These are phyloP conservation scores for Oncorhynchus gorbuscha DNA, from an alignment of 2,113 vertebrate genomes.

Conservation along the genomic window DNA sequence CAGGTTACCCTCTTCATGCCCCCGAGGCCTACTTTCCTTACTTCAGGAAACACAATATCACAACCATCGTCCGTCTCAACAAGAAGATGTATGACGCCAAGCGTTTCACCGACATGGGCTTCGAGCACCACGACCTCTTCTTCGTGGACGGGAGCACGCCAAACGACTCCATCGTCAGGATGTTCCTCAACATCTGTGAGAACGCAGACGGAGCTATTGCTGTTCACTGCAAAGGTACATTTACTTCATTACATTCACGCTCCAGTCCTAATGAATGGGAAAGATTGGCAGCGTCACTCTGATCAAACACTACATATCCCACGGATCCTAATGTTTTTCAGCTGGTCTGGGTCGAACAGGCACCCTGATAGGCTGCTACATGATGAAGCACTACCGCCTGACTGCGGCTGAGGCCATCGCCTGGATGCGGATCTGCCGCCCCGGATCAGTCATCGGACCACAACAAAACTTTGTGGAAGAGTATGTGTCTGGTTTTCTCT, in stretches of 20 bases:
- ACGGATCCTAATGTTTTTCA: conserved; percentile 48
- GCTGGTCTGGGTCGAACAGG: conserved; percentile 95
- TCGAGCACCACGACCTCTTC: conserved; percentile 96
- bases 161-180: conserved; percentile 86
- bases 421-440: conserved; percentile 96
- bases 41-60: conserved; percentile 89
- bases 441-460: conserved; percentile 93
- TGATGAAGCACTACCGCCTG: conserved; percentile 96
- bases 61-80: conserved; percentile 89
- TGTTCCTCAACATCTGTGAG: conserved; percentile 95
- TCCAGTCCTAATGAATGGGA: not conserved
- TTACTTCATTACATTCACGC: not conserved
- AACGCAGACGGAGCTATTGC: conserved; percentile 89
- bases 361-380: conserved; percentile 92
- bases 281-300: too few species aligned
- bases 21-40: conserved; percentile 96
- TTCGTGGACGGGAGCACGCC: conserved; percentile 96
- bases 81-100: conserved; percentile 94
- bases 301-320: too few species aligned
- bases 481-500: conserved; percentile 67
- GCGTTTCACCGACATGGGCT: conserved; percentile 89
- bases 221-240: conserved; percentile 94
- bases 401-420: conserved; percentile 92
- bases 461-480: conserved; percentile 93
- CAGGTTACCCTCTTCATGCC: conserved; percentile 91